phyloP scores from a whole-genome alignment of 1,140 invertebrate genomes.

The Drosophila sulfurigaster region DNA sequence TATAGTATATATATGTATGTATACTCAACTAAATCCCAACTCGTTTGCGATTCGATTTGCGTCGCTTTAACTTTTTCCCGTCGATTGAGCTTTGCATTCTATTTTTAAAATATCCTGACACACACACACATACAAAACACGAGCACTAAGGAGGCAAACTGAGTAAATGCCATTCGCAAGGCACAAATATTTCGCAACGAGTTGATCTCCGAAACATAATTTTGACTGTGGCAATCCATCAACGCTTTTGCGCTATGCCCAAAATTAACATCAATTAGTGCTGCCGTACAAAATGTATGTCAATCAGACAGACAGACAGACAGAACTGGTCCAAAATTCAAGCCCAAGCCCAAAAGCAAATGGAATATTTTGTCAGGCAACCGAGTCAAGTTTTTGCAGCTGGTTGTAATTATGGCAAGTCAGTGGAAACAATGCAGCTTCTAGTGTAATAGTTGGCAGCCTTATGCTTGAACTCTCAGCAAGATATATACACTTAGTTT shows the following conservation, averaged over 20 bases:
- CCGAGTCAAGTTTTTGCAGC: conserved; percentile 56
- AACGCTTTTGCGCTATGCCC: conserved; percentile 32
- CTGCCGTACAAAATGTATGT: conserved; percentile 58
- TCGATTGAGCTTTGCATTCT: conserved; percentile 59
- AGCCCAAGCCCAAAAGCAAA: conserved; percentile 55
- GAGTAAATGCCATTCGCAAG: conserved; percentile 17
- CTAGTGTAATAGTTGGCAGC: background rate
- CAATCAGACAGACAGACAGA: conserved; percentile 45
- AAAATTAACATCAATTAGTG: conserved; percentile 79
- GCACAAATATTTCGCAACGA: background rate
- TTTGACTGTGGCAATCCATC: conserved; percentile 55
- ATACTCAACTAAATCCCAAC: conserved; percentile 52
- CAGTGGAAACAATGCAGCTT: conserved; percentile 34
- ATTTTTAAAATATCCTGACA: conserved; percentile 43
- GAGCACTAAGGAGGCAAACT: conserved; percentile 36
- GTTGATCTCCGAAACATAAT: conserved; percentile 34
- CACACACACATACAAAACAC: background rate
- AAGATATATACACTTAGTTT: conserved; percentile 46
- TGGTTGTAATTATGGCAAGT: conserved; percentile 63
- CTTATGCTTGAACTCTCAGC: conserved; percentile 22
- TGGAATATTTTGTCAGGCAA: conserved; percentile 46
- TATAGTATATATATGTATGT: background rate
- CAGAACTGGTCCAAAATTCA: conserved; percentile 47
- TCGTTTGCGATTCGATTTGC: conserved; percentile 71
- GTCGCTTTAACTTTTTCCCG: conserved; percentile 74